phyloP scores from a whole-genome alignment of 2,113 vertebrate genomes.

The Cephalopterus ornatus region DNA sequence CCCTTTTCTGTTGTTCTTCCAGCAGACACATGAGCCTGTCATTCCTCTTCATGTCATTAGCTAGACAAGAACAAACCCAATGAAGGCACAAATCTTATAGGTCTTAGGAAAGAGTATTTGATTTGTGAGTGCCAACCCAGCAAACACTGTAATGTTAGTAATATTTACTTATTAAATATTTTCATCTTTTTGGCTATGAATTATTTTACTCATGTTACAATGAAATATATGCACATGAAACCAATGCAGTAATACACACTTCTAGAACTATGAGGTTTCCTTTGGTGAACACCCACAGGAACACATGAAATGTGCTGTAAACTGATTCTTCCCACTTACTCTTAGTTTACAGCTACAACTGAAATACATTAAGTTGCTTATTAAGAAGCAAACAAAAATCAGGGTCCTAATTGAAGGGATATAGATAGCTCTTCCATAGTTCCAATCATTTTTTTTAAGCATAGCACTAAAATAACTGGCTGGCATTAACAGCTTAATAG shows the following conservation, averaged over 20 bases:
- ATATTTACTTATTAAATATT: neutral
- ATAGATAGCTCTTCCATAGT: neutral
- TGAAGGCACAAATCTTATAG: neutral
- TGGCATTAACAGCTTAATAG: neutral
- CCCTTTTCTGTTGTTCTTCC: conserved; percentile 67
- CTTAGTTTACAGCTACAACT: neutral
- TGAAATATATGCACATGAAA: neutral
- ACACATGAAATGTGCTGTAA: neutral
- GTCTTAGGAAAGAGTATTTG: neutral
- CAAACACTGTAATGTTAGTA: neutral
- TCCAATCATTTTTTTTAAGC: neutral
- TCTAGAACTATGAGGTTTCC: neutral
- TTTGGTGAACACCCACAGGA: neutral
- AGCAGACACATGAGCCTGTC: conserved; percentile 71
- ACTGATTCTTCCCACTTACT: neutral
- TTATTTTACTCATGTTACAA: neutral
- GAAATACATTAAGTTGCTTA: neutral
- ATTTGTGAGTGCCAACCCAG: neutral
- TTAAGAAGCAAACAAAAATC: neutral
- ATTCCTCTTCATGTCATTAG: conserved; percentile 71
- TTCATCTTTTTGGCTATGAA: neutral
- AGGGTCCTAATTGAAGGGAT: neutral
- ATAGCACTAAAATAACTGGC: neutral
- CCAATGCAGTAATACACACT: neutral
- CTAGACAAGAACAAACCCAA: conserved; percentile 52